A percentile compares a stretch with the other conserved stretches of the same genome.
Conservation (phyloP, 2,797 vertebrate species). For the Spinibarbus caldwelli region DNA sequence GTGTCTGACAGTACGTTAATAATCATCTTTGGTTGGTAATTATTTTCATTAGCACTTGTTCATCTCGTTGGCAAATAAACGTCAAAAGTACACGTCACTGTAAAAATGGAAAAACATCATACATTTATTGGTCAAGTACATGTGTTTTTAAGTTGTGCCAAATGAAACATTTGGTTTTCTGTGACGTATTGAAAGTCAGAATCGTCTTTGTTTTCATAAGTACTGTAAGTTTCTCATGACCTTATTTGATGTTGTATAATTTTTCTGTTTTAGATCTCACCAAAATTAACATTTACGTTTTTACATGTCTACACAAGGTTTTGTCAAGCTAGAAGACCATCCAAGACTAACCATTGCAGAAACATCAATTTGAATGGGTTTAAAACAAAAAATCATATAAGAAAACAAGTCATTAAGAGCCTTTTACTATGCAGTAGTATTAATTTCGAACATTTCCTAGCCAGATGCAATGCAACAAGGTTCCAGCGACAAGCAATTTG, state of each 20-base stretch:
- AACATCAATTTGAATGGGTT: neutral
- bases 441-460: too few species aligned
- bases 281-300: neutral
- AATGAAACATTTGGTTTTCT: constrained; percentile 28
- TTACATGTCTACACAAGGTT: neutral
- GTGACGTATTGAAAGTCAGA: neutral
- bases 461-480: neutral
- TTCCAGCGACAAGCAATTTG: neutral
- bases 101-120: neutral
- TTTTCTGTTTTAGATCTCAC: neutral
- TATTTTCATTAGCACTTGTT: neutral
- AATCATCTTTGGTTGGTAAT: neutral
- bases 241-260: neutral
- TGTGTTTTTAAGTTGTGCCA: constrained; percentile 16
- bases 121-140: neutral
- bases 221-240: constrained; percentile 64
- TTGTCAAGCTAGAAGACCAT: neutral
- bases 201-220: constrained; percentile 41
- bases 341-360: neutral
- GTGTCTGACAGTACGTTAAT: neutral
- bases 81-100: neutral
- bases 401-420: neutral
- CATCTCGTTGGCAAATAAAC: neutral
- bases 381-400: neutral
- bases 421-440: neutral